These are phyloP conservation scores for Champsocephalus esox DNA, from an alignment of 2,797 vertebrate species.

Conservation along the genomic window DNA sequence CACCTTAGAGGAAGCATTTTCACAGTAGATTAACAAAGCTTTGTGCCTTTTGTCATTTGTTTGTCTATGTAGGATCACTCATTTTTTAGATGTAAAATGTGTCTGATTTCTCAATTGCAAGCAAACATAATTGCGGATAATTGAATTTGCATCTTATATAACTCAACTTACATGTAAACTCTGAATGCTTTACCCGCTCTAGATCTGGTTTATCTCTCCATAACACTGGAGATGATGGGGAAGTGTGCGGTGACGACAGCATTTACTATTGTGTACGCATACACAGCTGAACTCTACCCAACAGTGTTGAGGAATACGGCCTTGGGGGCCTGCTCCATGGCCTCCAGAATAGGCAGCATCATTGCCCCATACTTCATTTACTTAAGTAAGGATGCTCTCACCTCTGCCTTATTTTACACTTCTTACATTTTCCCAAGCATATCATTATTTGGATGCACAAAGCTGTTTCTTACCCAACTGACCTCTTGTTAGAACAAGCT, in stretches of 20 bases:
- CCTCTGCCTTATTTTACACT: background rate
- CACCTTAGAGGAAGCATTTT: background rate
- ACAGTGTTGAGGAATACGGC: constrained; percentile 94
- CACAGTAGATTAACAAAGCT: background rate
- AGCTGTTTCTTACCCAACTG: background rate
- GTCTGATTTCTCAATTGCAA: too few species aligned
- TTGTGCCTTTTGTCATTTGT: background rate
- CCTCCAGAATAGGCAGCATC: constrained; percentile 91
- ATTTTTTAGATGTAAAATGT: background rate
- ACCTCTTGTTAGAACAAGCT: background rate
- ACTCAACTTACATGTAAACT: background rate
- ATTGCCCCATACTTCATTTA: constrained; percentile 92
- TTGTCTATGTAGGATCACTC: background rate
- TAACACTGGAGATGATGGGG: constrained; percentile 90
- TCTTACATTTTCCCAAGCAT: background rate
- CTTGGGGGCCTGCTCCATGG: constrained; percentile 91
- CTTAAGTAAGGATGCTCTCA: constrained; percentile 83
- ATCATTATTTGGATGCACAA: background rate
- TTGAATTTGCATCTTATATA: background rate
- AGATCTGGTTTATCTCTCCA: constrained; percentile 83
- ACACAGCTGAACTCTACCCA: constrained; percentile 93
- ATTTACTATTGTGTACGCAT: constrained; percentile 90
- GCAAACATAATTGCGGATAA: too few species aligned
- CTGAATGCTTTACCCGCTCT: background rate
- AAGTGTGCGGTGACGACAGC: constrained; percentile 91